Evolutionary conservation across 2,113 vertebrate species (phyloP).

Genomic region (Regulus satrapa): DNA sequence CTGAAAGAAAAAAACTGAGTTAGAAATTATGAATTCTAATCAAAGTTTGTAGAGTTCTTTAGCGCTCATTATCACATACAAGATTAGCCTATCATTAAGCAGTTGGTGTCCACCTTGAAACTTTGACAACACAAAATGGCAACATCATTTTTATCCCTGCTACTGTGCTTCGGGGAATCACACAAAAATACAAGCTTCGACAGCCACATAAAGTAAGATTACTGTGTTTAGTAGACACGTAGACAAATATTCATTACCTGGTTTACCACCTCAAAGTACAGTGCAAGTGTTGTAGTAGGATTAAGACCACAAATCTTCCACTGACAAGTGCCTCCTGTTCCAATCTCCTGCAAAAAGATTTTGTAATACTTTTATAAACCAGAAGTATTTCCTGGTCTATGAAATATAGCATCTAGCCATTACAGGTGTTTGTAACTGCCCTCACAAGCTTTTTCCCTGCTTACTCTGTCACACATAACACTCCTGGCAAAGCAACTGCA

Average conservation of each 20-base stretch:
- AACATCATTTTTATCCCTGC: background rate
- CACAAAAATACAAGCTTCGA: background rate
- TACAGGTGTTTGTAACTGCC: background rate
- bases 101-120: background rate
- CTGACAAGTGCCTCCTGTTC: slow-evolving; percentile 93
- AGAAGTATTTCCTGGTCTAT: background rate
- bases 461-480: background rate
- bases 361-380: background rate
- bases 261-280: slow-evolving; percentile 97
- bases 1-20: background rate
- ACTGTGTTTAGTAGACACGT: background rate
- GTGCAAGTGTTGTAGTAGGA: slow-evolving; percentile 86
- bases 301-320: slow-evolving; percentile 98
- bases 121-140: background rate
- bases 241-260: slow-evolving; percentile 79
- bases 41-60: background rate
- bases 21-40: background rate
- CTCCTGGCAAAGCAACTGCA: background rate
- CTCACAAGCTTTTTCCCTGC: background rate
- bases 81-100: background rate
- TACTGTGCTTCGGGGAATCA: background rate
- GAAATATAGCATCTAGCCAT: background rate
- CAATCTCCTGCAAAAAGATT: slow-evolving; percentile 85
- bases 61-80: background rate
- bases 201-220: background rate